phyloP scores from a whole-genome alignment of 2,888 invertebrate genomes.

The Dastarcus helophoroides region DNA sequence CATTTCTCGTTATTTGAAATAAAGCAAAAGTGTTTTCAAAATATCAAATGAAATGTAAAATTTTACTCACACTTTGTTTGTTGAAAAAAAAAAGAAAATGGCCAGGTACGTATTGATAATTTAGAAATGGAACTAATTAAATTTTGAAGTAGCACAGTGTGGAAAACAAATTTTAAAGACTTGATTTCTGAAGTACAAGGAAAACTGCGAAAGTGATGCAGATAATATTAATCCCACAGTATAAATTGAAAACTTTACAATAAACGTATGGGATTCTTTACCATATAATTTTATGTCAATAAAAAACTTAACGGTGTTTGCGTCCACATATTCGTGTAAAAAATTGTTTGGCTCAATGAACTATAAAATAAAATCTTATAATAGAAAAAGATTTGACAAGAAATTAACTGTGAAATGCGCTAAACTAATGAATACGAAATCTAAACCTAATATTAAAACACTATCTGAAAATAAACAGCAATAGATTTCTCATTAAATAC shows the following conservation, averaged over 20 bases:
- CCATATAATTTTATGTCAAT: not conserved
- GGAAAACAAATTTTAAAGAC: too few relatives aligned
- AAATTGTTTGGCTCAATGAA: not conserved
- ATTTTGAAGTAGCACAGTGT: too few relatives aligned
- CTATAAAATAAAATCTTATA: too few relatives aligned
- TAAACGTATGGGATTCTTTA: constrained; percentile 1
- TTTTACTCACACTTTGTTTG: too few relatives aligned
- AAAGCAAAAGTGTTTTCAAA: too few relatives aligned
- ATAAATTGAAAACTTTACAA: not conserved
- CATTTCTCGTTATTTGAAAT: too few relatives aligned
- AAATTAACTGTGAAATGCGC: not conserved
- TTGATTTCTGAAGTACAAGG: too few relatives aligned
- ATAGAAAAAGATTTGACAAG: not conserved
- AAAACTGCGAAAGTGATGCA: too few relatives aligned
- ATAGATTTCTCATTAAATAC: constrained; percentile 1
- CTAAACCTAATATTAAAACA: not conserved
- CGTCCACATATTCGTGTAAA: constrained; percentile 1
- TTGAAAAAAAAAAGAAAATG: too few relatives aligned
- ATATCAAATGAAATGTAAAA: too few relatives aligned
- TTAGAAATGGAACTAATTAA: too few relatives aligned
- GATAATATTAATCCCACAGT: constrained; percentile 8
- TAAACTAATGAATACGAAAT: not conserved
- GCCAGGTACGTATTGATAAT: too few relatives aligned
- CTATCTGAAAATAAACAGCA: not conserved
- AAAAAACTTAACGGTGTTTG: constrained; percentile 1